Percentiles rank a stretch among this genome's conserved stretches.
Conservation (phyloP, 2,113 vertebrate genomes). For the Silurus asotus region DNA sequence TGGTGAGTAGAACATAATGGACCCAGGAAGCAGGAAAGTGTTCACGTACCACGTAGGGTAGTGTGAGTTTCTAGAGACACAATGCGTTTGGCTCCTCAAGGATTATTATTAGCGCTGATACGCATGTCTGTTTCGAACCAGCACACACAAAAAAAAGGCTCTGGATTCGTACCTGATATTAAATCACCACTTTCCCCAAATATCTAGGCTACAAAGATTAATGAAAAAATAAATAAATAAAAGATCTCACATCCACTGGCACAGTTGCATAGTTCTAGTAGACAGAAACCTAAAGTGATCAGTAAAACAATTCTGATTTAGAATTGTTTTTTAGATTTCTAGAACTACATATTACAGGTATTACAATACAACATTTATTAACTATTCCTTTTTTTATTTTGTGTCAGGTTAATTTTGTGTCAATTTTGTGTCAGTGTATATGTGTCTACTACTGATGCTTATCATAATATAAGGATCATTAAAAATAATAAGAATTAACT, state of each 20-base stretch:
- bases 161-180: not conserved
- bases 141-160: not conserved
- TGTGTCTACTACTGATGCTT: not conserved
- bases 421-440: not conserved
- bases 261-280: not conserved
- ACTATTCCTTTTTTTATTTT: not conserved
- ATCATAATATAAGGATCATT: no score
- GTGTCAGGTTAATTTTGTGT: not conserved
- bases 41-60: not conserved
- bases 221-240: not conserved
- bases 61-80: not conserved
- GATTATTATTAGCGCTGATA: conserved; percentile 13
- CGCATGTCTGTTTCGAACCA: not conserved
- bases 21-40: conserved; percentile 1
- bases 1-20: not conserved
- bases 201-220: not conserved
- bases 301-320: not conserved
- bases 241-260: not conserved
- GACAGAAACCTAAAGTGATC: not conserved
- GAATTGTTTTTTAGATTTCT: no score
- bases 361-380: no score
- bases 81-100: not conserved
- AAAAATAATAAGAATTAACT: no score
- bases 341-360: not conserved
- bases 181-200: not conserved